Evolutionary conservation across 1,140 invertebrate genomes (phyloP), one percentile per base, ranked within the genome.

Genomic region (Brachionus plicatilis): DNA sequence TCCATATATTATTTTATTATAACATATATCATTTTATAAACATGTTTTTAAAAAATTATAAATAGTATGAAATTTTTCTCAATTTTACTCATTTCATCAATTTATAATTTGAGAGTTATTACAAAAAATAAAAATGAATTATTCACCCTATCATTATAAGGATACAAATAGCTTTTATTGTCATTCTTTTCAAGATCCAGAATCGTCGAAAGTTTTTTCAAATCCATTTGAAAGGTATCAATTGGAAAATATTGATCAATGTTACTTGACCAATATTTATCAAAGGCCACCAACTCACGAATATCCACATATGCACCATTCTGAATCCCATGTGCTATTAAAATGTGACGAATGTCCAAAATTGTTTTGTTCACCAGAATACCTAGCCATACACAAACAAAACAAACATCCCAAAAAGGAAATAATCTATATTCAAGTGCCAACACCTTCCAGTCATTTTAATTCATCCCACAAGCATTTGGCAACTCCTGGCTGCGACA

Each of bases 331-430:
- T 8, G 37, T 68, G n/a, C 29, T 68, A 2, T 29, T 68, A 29
- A 72, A 72, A 43, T 72, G 68, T 72, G 68, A 72, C 43, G 37
- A 72, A 72, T 72, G 68, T 72, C 14, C 29, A 7, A 72, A 72
- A 20, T 37, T 72, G 17, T 72, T 72, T 72, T 72, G 6, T 11
- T 72, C 68, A 41, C 14, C 37, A 9, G 68, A 72, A n/a, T 72
- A 72, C 7, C 43, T 72, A 17, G 17, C 9, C 14, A 37, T 72
- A 0, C 68, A 72, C 37, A 72, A 72, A 72, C 68, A 72, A 72
- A 72, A 17, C 17, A 72, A n/a, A 11, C 68, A 72, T 72, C 8
- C 68, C 41, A 72, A 43, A 41, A 72, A 72, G 14, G 37, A 72
- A 72, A 37, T 37, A 68, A 29, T 68, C 9, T 29, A 37, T 20